Conservation (phyloP, 2,888 invertebrate species). For the Diadegma fenestrale region DNA sequence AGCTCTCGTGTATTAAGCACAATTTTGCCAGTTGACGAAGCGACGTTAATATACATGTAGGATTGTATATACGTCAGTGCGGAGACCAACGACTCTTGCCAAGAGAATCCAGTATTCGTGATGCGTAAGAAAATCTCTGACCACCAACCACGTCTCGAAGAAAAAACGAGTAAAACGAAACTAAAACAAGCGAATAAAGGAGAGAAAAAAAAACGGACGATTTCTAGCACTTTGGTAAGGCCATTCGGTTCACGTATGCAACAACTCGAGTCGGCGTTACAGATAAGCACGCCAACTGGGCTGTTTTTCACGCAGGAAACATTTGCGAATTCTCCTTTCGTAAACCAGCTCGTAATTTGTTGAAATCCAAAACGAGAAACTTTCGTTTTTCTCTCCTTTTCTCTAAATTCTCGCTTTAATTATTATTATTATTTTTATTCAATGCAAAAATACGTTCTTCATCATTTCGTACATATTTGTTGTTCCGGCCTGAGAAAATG, state of each 20-base stretch:
- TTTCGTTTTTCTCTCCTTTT: background rate
- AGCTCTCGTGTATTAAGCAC: constrained; percentile 39
- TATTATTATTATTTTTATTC: background rate
- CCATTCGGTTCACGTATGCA: constrained; percentile 57
- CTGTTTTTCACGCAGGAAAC: constrained; percentile 11
- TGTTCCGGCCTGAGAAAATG: background rate
- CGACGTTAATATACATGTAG: constrained; percentile 12
- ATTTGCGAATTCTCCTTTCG: constrained; percentile 51
- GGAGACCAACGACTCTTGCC: background rate
- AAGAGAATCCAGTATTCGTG: constrained; percentile 41
- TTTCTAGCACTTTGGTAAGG: constrained; percentile 37
- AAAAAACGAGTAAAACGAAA: background rate
- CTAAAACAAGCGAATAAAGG: background rate
- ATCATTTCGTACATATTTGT: background rate
- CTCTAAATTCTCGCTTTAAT: background rate
- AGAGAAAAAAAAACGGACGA: background rate
- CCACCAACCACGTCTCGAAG: constrained; percentile 42
- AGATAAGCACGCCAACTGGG: constrained; percentile 46
- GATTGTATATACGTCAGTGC: constrained; percentile 8
- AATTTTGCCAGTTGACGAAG: constrained; percentile 44
- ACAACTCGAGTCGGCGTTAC: constrained; percentile 52
- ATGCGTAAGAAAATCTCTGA: constrained; percentile 27
- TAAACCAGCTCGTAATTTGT: constrained; percentile 30
- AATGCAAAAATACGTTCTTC: background rate
- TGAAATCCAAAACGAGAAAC: constrained; percentile 14